Evolutionary conservation across 2,113 vertebrate genomes (phyloP), one percentile per base, ranked within the genome.

Genomic region (Cardinalis cardinalis): DNA sequence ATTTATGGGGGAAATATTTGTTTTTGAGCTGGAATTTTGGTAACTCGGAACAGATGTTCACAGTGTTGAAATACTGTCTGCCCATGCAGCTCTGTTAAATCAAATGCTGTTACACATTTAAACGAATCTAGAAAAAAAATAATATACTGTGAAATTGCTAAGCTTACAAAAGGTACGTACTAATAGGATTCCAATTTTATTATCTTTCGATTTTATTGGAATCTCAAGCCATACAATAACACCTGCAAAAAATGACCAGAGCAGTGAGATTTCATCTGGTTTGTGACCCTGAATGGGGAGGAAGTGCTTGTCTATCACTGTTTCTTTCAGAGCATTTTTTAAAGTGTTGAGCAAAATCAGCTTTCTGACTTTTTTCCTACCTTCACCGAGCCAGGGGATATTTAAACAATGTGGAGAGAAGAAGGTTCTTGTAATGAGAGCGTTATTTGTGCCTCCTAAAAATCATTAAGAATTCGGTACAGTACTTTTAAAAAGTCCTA

Each of bases 41-140:
- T 95, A 96, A 95, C 51, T 70, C 38, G 1, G 87, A 97, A 82
- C 97, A 97, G 96, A 97, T 97, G 96, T 95, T 94, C 72, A 40
- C 51, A 51, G 19, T 44, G 79, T n/a, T 91, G 77, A 93, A 95
- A 88, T 73, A 49, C 29, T 79, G 86, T 88, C 93, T 93, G 10
- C 65, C 86, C 93, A 48, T 56, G 64, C 87, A 84, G 32, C 21
- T 19, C 74, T 90, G 72, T 61, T 64, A 55, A 76, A 79, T 80
- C 83, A 74, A 72, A 28, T 40, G 41, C 19, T 43, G 55, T 43
- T 70, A 71, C 34, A 46, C 53, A 59, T 58, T 53, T 79, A 71
- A 95, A 60, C 51, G 82, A 75, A 78, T 61, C 66, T 52, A 89
- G 77, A 21, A 69, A 90, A 84, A 88, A 85, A 90, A 7, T 65